Evolutionary conservation across 35 echinoderm and acorn worm genomes (phyloP), one percentile per base, ranked within the genome.

Genomic region (Eucidaris tribuloides): DNA sequence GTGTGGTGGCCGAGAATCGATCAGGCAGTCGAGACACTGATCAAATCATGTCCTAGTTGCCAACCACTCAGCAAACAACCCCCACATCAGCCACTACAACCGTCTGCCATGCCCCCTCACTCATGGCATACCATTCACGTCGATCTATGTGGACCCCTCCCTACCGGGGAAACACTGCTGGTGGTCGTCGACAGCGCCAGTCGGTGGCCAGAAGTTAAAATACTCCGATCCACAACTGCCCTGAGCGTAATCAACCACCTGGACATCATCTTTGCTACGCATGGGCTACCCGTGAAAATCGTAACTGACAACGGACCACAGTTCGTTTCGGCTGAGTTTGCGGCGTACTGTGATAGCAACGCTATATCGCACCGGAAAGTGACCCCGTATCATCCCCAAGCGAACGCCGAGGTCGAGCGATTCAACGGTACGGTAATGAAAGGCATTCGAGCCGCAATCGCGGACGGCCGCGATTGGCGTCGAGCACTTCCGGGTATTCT

Each of bases 301-400:
- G 72, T 76, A 36, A 48, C 46, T 30, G 92, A 94, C 58, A 94
- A 94, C 61, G 86, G 86, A 17, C 92, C 92, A 34, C 92, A 87
- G 42, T 94, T 89, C 55, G 77, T 78, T 36, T 44, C 79, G 29
- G 45, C n/a, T 22, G 79, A 81, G 31, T 89, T 89, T 72, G 71
- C 54, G 3, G 49, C 33, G 29, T 94, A 90, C 46, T 58, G 66
- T n/a, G 40, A 79, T 18, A 79, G 50, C 33, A 20, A 48, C 39
- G 72, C 78, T 2, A 55, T 89, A 45, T 13, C 49, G 7, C 87
- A 96, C 52, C 82, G 83, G 7, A 86, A 86, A 60, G 71, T 96
- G 5, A 91, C 79, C 7, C 82, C 87, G 6, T 33, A 79, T n/a
- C 91, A 88, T 64, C 92, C 92, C 31, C 68, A 82, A 82, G 92